A percentile compares a stretch with the other conserved stretches of the same genome.
phyloP scores from a whole-genome alignment of 2,888 invertebrate genomes.

The Neelides folsomi region DNA sequence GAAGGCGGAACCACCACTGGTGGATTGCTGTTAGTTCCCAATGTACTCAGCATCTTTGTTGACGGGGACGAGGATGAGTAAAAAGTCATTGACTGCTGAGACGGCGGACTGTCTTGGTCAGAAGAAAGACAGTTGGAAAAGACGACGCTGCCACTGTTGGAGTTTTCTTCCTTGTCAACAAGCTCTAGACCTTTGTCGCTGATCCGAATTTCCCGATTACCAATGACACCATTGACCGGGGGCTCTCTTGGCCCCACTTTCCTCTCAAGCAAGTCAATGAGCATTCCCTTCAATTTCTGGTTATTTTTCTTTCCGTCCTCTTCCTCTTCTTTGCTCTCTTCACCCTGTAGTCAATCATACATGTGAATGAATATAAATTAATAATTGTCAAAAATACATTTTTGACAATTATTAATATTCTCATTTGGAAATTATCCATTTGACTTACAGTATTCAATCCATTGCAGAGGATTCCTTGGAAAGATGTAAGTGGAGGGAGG shows the following conservation, averaged over 20 bases:
- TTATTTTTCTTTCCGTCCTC: conserved; percentile 35
- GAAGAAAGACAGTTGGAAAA: conserved; percentile 1
- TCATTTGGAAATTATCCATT: too few species aligned
- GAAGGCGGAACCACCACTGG: too few species aligned
- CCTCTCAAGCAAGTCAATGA: conserved; percentile 69
- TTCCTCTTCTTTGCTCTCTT: conserved; percentile 34
- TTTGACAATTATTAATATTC: too few species aligned
- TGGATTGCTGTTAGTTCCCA: conserved; percentile 7
- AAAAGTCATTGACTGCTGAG: background rate
- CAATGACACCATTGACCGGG: conserved; percentile 46
- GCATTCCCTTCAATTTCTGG: conserved; percentile 43
- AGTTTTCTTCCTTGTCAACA: conserved; percentile 40
- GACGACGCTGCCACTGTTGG: conserved; percentile 13
- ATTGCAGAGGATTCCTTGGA: conserved; percentile 50
- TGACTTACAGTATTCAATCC: conserved; percentile 37
- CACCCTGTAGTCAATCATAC: conserved; percentile 7
- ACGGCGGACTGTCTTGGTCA: conserved; percentile 16
- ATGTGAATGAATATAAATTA: background rate
- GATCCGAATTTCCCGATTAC: conserved; percentile 44
- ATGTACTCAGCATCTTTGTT: background rate
- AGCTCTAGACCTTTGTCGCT: conserved; percentile 49
- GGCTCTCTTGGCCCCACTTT: conserved; percentile 50
- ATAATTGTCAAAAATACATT: too few species aligned
- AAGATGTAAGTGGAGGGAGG: conserved; percentile 47
- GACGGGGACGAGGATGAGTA: background rate